Base-by-base conservation (phyloP, 2,888 invertebrate species). In the Limnephilus auricula region DNA sequence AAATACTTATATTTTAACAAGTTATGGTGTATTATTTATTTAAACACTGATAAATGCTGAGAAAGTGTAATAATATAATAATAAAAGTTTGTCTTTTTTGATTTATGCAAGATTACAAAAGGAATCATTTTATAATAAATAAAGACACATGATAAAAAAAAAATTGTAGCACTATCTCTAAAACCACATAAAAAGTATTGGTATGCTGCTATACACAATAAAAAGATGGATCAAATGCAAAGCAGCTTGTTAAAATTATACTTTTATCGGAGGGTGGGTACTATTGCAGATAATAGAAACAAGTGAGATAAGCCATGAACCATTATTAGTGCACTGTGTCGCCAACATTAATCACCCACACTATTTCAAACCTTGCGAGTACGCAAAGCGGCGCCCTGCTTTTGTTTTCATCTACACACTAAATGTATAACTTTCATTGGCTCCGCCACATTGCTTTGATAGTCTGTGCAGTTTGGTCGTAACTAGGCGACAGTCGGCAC, bases 1-100 rank as follows among this genome's bases (percentile, higher is more conserved):
- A 85, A 85, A 85, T 85, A 84, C 84, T 84, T 40, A 83, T 40
- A 45, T 30, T 85, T 85, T 85, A 85, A 31, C 80, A 32, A 80
- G 31, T 31, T 80, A 32, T 80, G 32, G 32, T 32, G n/a, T 25
- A 25, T 80, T 31, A 80, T 80, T 83, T n/a, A 25, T 83, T 83
- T 65, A 65, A 65, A 65, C 65, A 65, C 9, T 25, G 65, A 65
- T 25, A 65, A 65, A 65, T 65, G 65, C 65, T 65, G 65, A n/a
- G n/a, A 65, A 65, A 25, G 25, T 65, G 65, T 25, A 25, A 50
- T 50, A 25, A 25, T 65, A 65, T 65, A 65, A 40, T 10, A 37
- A 9, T 40, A 40, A 40, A 65, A 25, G 6, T 25, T 65, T 65
- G 65, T 65, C 25, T 65, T 65, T 65, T 65, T 65, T 65, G 65